Base-by-base conservation (phyloP, 2,113 vertebrate species). In the Plotosus lineatus region DNA sequence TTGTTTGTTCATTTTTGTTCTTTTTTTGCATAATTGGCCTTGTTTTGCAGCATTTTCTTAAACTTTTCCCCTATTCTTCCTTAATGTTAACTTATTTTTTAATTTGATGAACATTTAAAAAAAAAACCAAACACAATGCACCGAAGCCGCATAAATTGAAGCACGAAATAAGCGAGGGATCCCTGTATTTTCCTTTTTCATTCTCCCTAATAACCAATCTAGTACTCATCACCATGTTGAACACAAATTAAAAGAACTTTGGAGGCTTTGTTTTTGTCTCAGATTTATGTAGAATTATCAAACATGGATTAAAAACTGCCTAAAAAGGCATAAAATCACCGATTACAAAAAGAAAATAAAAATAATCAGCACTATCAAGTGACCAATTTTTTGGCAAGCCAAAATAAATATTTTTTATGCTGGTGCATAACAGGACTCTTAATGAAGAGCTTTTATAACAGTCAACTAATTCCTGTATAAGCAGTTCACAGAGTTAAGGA, bases 371-470 rank as follows among this genome's bases (percentile, higher is more conserved):
- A 81, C 44, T 51, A 60, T 69, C 48, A 71, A 65, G 33, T 38
- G 55, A 53, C 28, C 7, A 38, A n/a, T n/a, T 26, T 73, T 75
- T 74, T 40, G 48, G 79, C 69, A 50, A 46, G 10, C 68, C 69
- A 81, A 81, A 81, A 81, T 81, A 81, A 81, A 81, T 81, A 81
- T 53, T 51, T 48, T n/a, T 21, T 71, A 46, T 55, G 51, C 44
- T 81, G 79, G 56, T 74, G 79, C 56, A 71, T 65, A 21, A 58
- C 8, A 79, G 50, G 26, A 53, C 60, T 74, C 69, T 74, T 74
- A 61, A 42, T 17, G 33, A 68, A 75, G 77, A 51, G 31, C 28
- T 1, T 19, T 51, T 63, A 33, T 40, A 9, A 50, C 31, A 44
- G 23, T 42, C 26, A 65, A 53, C 33, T 65, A 31, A 33, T 38